Percentiles rank a stretch among this genome's conserved stretches.
Evolutionary conservation across 2,888 invertebrate genomes (phyloP).

Genomic region (Allophyes oxyacanthae): DNA sequence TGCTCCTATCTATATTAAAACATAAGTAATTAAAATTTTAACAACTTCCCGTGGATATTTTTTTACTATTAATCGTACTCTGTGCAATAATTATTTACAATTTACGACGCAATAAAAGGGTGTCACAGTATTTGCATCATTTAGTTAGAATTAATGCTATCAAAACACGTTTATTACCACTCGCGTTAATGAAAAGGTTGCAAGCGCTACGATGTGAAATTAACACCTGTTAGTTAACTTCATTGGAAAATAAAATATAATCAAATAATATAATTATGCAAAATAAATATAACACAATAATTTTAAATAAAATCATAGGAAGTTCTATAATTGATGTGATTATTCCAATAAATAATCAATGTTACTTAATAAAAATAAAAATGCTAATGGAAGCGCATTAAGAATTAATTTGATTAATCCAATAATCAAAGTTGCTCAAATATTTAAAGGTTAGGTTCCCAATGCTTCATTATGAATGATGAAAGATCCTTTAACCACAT

Average conservation of each 20-base stretch:
- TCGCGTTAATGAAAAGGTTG: too few species aligned
- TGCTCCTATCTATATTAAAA: slow-evolving; percentile 1
- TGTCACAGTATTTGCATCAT: slow-evolving; percentile 24
- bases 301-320: too few species aligned
- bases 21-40: not conserved
- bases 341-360: too few species aligned
- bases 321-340: too few species aligned
- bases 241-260: too few species aligned
- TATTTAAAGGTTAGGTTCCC: slow-evolving; percentile 46
- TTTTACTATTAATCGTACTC: not conserved
- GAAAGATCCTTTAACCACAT: slow-evolving; percentile 46
- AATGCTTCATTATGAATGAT: slow-evolving; percentile 44
- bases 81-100: slow-evolving; percentile 14
- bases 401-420: not conserved
- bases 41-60: not conserved
- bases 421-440: too few species aligned
- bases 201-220: too few species aligned
- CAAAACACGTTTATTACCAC: slow-evolving; percentile 19
- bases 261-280: too few species aligned
- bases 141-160: slow-evolving; percentile 12
- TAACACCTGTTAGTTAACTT: too few species aligned
- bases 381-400: too few species aligned
- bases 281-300: too few species aligned
- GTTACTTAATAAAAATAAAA: too few species aligned
- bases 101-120: slow-evolving; percentile 32